Base-by-base conservation (phyloP, 2,113 vertebrate species). In the Chinchilla lanigera region DNA sequence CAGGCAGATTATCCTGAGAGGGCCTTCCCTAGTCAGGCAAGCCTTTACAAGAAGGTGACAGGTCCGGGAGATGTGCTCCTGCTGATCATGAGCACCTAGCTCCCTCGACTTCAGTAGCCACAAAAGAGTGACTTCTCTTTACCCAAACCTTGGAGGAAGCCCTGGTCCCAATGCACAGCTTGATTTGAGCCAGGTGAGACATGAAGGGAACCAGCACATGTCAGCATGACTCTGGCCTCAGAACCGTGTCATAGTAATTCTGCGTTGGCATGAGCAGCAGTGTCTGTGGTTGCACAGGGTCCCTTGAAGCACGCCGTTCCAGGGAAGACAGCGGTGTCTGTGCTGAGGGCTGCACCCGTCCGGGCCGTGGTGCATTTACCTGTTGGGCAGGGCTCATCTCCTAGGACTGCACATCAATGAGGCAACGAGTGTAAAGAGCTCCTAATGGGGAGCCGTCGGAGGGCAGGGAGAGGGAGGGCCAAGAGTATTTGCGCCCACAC, bases 371-470 rank as follows among this genome's bases (percentile, higher is more conserved):
- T 12, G 84, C 75, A 47, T 65, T 38, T 22, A 12, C 26, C 63
- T 47, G 0, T 3, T 35, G 54, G 33, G 50, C 1, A 3, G 24
- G 24, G 22, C 33, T 44, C 50, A 38, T 3, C 60, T 35, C 50
- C 41, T 24, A 22, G 87, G 67, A 38, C 30, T 22, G 33, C 44
- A 19, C 33, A 28, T 54, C 20, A 30, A 41, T 0, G 22, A 81
- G 75, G 77, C 1, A 3, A 7, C 13, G 1, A 0, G 0, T 8
- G 2, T 24, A 7, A 7, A 26, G n/a, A 3, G 67, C 67, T 77
- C 80, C 10, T n/a, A 41, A 44, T 11, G 47, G 47, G 30, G 41
- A n/a, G 54, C 54, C 28, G 22, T 24, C 58, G 6, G 58, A 24
- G 58, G 44, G 26, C 22, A 7, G 63, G 50, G 38, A 50, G 30